Conservation (phyloP, 2,797 vertebrate genomes). For the Mionectes olivaceus region DNA sequence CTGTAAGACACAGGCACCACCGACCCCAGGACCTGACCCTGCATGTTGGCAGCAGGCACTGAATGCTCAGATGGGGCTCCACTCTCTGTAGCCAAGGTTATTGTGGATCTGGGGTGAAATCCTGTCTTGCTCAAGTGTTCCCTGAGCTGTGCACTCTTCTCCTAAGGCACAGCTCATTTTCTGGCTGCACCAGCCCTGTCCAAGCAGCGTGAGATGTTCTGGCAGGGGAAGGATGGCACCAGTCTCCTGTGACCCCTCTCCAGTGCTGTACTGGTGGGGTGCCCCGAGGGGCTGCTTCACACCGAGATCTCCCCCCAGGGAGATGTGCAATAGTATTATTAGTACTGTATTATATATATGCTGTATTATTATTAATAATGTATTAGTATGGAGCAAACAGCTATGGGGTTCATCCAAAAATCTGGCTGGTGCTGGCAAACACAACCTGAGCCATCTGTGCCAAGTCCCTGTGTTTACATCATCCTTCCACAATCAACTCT, state of each 20-base stretch:
- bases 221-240: accelerated
- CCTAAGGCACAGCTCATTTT: accelerated
- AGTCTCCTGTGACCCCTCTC: background rate
- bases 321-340: background rate
- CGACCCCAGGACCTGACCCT: too few relatives aligned
- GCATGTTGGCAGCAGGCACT: accelerated
- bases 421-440: background rate
- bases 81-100: accelerated
- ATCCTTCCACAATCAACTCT: background rate
- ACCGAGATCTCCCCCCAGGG: accelerated
- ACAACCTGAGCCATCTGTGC: background rate
- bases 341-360: background rate
- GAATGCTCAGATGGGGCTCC: accelerated
- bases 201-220: accelerated
- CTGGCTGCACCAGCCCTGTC: accelerated
- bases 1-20: background rate
- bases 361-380: background rate
- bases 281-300: background rate
- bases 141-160: background rate
- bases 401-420: background rate
- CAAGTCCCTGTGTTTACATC: background rate
- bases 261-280: background rate
- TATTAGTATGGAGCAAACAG: background rate
- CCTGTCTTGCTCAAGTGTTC: background rate
- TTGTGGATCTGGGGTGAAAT: background rate